phyloP scores from a whole-genome alignment of 1,140 invertebrate species.

The Atta cephalotes region DNA sequence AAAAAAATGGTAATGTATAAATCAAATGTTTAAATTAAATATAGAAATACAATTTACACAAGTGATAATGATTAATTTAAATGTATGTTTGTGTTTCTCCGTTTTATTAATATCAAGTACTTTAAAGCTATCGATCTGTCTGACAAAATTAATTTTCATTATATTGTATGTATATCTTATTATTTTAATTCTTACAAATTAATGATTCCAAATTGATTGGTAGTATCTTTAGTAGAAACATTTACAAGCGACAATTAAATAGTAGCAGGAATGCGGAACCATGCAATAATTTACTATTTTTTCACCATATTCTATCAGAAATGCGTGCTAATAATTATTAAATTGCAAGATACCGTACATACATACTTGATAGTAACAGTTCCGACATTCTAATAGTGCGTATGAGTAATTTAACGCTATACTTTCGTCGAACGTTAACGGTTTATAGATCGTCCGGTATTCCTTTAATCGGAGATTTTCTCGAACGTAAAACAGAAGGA shows the following conservation, averaged over 20 bases:
- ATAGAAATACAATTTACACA: background rate
- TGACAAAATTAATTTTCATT: constrained; percentile 6
- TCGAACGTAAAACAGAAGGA: constrained; percentile 23
- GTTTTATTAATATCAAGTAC: background rate
- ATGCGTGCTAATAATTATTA: constrained; percentile 35
- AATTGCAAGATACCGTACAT: background rate
- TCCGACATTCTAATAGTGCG: constrained; percentile 24
- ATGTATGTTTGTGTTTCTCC: too few relatives aligned
- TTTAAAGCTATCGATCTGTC: background rate
- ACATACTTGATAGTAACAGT: background rate
- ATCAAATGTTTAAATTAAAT: background rate
- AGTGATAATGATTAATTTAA: background rate
- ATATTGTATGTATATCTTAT: background rate
- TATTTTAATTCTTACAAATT: background rate
- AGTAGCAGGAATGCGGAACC: background rate
- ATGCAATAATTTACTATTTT: constrained; percentile 1
- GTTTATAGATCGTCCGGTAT: constrained; percentile 5
- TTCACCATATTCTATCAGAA: background rate
- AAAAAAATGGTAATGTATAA: background rate
- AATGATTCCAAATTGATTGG: background rate
- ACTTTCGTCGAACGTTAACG: constrained; percentile 36
- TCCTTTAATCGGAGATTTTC: constrained; percentile 35
- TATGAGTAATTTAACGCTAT: constrained; percentile 28
- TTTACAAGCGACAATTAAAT: background rate
- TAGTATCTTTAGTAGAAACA: background rate